Percentiles rank a stretch among this genome's conserved stretches.
Evolutionary conservation across 1,140 invertebrate genomes (phyloP).

Genomic region (Atta colombica): DNA sequence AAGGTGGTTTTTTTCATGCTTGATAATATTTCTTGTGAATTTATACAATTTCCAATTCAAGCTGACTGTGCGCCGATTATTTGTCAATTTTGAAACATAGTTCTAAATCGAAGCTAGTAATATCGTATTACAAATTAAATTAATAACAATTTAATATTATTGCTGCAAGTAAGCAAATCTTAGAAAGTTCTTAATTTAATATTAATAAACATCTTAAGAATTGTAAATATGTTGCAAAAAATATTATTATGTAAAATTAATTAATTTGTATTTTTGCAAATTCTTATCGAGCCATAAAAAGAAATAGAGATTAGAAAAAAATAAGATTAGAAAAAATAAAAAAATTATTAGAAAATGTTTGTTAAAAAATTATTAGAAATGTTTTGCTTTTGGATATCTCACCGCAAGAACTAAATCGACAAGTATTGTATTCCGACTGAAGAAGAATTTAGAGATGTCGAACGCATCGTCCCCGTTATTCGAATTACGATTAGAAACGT

Average conservation of each 20-base stretch:
- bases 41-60: too few species aligned
- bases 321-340: not conserved
- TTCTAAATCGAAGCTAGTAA: too few species aligned
- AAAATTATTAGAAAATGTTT: not conserved
- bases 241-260: not conserved
- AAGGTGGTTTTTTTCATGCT: too few species aligned
- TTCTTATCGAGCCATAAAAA: not conserved
- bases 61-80: too few species aligned
- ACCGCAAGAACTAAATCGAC: not conserved
- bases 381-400: not conserved
- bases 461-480: constrained; percentile 46
- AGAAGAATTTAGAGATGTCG: constrained; percentile 52
- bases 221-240: too few species aligned
- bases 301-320: not conserved
- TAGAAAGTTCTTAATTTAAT: too few species aligned
- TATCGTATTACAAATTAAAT: too few species aligned
- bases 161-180: too few species aligned
- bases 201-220: too few species aligned
- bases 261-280: not conserved
- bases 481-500: constrained; percentile 64
- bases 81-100: too few species aligned
- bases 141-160: too few species aligned
- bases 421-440: constrained; percentile 1
- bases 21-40: too few species aligned
- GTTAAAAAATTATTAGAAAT: not conserved